A percentile compares a stretch with the other conserved stretches of the same genome.
phyloP scores from a whole-genome alignment of 1,140 invertebrate species.

The Drosophila arawakana region DNA sequence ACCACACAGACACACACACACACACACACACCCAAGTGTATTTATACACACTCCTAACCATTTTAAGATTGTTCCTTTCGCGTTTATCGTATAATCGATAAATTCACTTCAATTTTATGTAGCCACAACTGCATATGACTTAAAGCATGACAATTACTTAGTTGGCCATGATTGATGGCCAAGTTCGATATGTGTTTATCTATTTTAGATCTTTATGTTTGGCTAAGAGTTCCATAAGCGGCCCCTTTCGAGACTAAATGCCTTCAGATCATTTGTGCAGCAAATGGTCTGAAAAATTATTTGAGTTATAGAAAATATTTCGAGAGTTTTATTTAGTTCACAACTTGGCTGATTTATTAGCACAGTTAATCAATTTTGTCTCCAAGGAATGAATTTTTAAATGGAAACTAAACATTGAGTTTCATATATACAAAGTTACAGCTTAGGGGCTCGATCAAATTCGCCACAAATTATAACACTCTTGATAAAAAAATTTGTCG shows the following conservation, averaged over 20 bases:
- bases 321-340: no score
- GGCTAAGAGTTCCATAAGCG: background rate
- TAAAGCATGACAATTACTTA: slow-evolving; percentile 23
- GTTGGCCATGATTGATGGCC: slow-evolving; percentile 33
- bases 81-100: slow-evolving; percentile 56
- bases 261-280: background rate
- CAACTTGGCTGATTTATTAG: no score
- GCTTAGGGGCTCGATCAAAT: no score
- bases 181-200: background rate
- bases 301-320: background rate
- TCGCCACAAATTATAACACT: no score
- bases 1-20: background rate
- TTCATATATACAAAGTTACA: no score
- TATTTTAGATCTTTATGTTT: slow-evolving; percentile 1
- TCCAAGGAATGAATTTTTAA: no score
- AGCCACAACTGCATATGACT: slow-evolving; percentile 44
- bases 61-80: slow-evolving; percentile 20
- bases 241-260: background rate
- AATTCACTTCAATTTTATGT: slow-evolving; percentile 47
- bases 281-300: background rate
- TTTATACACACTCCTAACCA: background rate
- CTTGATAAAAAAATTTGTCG: no score
- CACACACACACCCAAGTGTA: background rate
- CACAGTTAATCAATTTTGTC: no score
- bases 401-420: no score